Percentiles rank a stretch among this genome's conserved stretches.
Conservation (phyloP, 2,113 vertebrate genomes). For the Porphyrio hochstetteri region DNA sequence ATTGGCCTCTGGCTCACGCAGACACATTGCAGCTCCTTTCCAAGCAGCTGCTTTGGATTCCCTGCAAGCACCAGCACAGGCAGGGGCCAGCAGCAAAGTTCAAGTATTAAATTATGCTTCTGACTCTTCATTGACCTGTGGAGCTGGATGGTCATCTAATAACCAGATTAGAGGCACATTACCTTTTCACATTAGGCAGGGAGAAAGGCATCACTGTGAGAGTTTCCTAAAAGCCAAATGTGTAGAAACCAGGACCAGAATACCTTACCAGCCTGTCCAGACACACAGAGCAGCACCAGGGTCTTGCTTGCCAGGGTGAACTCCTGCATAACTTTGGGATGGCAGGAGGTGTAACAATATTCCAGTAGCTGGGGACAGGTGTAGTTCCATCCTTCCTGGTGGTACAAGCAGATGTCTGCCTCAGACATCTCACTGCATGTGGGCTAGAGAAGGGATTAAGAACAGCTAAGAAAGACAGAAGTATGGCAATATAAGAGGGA, state of each 20-base stretch:
- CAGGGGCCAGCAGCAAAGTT: background rate
- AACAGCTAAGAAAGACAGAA: background rate
- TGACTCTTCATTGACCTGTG: background rate
- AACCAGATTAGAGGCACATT: background rate
- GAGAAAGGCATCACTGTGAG: background rate
- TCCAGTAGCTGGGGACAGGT: background rate
- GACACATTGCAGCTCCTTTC: background rate
- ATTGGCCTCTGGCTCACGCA: background rate
- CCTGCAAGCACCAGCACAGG: background rate
- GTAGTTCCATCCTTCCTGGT: background rate
- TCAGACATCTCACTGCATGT: background rate
- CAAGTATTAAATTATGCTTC: conserved; percentile 10
- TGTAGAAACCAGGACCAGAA: background rate
- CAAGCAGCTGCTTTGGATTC: background rate
- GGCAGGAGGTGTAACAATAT: background rate
- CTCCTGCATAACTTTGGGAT: background rate
- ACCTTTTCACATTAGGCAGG: background rate
- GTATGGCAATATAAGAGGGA: background rate
- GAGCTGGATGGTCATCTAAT: background rate
- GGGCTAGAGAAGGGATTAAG: background rate
- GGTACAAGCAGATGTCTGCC: background rate
- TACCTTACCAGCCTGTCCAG: background rate
- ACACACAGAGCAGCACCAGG: background rate
- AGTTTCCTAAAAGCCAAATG: background rate
- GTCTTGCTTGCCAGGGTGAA: background rate